Conservation (phyloP, 2,113 vertebrate species). For the Sarotherodon lohbergeri region DNA sequence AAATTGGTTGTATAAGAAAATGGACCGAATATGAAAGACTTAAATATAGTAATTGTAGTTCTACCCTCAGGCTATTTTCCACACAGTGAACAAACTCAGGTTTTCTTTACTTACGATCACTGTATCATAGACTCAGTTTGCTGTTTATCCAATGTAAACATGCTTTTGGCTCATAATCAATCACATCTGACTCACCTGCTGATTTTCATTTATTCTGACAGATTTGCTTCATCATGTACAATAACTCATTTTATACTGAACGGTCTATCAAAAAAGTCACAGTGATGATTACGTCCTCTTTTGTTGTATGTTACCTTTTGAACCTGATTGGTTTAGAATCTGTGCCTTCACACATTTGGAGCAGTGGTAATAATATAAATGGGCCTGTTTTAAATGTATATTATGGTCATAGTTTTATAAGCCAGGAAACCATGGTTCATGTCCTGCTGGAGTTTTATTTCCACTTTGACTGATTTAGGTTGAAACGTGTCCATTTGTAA, state of each 20-base stretch:
- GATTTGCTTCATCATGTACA: background rate
- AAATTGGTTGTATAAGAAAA: background rate
- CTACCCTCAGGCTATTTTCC: background rate
- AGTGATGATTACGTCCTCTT: background rate
- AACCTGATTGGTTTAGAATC: background rate
- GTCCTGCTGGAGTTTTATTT: background rate
- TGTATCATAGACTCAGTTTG: background rate
- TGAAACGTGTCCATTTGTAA: background rate
- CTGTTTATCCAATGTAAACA: background rate
- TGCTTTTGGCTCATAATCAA: background rate
- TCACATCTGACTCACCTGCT: background rate
- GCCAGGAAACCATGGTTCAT: background rate
- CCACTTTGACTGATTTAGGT: background rate
- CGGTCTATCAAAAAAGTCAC: background rate
- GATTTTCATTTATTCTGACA: background rate
- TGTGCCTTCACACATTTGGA: background rate
- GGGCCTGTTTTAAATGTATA: background rate
- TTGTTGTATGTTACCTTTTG: background rate
- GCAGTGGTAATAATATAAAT: background rate
- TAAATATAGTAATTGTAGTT: background rate
- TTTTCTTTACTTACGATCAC: background rate
- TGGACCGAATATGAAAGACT: fast-evolving
- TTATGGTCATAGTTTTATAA: fast-evolving
- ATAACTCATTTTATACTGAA: background rate
- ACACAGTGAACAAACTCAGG: background rate